These are phyloP conservation scores for Oryzias celebensis DNA, from an alignment of 2,113 vertebrate genomes.

Conservation along the genomic window DNA sequence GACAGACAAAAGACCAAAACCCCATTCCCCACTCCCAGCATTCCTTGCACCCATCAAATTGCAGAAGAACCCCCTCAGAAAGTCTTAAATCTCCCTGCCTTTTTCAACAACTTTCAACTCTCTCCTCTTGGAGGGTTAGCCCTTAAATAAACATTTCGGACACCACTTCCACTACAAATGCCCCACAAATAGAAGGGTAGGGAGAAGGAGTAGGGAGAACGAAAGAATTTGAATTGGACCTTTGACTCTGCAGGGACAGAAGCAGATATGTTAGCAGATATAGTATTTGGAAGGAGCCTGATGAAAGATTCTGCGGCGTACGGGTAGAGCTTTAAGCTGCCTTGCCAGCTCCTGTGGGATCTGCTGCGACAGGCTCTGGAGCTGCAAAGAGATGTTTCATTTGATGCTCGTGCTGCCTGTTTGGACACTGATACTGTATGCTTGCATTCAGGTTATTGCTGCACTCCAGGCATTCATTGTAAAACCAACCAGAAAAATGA, in stretches of 20 bases:
- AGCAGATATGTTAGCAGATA: slow-evolving; percentile 37
- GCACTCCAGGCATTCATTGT: background rate
- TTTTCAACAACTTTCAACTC: slow-evolving; percentile 21
- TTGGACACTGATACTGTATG: background rate
- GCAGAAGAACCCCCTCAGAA: slow-evolving; percentile 28
- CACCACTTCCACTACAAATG: too few species aligned
- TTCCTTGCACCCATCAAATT: slow-evolving; percentile 36
- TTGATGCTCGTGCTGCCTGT: slow-evolving; percentile 15
- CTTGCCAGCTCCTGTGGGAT: slow-evolving; percentile 42
- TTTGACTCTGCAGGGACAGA: slow-evolving; percentile 8
- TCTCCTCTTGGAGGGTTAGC: too few species aligned
- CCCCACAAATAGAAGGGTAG: too few species aligned
- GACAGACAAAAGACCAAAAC: slow-evolving; percentile 39
- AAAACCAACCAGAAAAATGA: slow-evolving; percentile 18
- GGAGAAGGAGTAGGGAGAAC: too few species aligned
- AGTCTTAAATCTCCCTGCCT: slow-evolving; percentile 36
- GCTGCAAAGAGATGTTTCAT: slow-evolving; percentile 48
- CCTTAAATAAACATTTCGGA: too few species aligned
- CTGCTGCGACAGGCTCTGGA: slow-evolving; percentile 54
- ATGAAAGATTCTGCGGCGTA: slow-evolving; percentile 46
- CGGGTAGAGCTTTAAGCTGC: slow-evolving; percentile 56
- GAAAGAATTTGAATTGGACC: too few species aligned
- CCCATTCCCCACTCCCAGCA: slow-evolving; percentile 15
- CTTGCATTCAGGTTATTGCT: slow-evolving; percentile 18
- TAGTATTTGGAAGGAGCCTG: slow-evolving; percentile 39